Evolutionary conservation across 1,140 invertebrate species (phyloP).

Genomic region (Druon quercuslanigerum): DNA sequence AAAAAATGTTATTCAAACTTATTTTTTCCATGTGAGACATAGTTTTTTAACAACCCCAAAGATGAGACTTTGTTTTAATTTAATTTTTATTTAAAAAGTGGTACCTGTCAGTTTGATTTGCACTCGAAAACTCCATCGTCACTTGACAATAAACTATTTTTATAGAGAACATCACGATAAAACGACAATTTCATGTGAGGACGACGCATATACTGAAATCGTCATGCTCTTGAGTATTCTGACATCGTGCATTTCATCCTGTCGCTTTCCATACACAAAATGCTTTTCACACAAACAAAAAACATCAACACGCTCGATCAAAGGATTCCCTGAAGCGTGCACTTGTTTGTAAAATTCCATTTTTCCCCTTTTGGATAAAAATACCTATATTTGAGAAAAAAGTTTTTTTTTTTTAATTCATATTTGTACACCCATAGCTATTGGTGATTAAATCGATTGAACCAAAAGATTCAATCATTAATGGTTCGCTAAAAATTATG

Average conservation of each 20-base stretch:
- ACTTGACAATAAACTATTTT: constrained; percentile 72
- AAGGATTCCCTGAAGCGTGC: constrained; percentile 7
- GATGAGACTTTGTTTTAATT: constrained; percentile 15
- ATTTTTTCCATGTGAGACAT: no score
- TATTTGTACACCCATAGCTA: no score
- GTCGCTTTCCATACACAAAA: constrained; percentile 42
- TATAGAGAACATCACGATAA: constrained; percentile 67
- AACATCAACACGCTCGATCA: background rate
- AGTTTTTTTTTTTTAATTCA: no score
- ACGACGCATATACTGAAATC: constrained; percentile 48
- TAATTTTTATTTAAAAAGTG: background rate
- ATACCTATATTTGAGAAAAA: background rate
- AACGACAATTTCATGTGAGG: constrained; percentile 45
- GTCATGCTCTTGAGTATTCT: constrained; percentile 41
- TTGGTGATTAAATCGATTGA: no score
- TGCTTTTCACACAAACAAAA: constrained; percentile 15
- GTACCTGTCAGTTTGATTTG: constrained; percentile 40
- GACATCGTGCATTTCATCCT: constrained; percentile 42
- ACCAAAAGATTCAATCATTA: no score
- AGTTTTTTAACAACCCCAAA: background rate
- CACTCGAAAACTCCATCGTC: constrained; percentile 67
- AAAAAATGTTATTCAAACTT: no score
- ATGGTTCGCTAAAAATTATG: no score
- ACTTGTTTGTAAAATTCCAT: background rate
- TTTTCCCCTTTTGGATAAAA: background rate